Conservation (phyloP, 2,113 vertebrate species). For the Mobula birostris region DNA sequence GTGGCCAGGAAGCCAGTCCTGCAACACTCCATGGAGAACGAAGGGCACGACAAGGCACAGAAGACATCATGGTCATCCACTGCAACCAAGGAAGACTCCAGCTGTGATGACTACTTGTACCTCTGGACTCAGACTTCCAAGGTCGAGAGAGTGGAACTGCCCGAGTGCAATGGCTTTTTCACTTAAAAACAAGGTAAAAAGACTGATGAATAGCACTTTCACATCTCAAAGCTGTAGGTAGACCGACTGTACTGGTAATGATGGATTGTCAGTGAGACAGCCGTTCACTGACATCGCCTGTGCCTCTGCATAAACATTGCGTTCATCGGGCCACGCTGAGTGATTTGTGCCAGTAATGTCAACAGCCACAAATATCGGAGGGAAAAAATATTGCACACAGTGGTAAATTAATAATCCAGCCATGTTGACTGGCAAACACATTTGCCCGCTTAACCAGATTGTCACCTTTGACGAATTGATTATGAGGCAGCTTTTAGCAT, state of each 20-base stretch:
- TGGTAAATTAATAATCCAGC: constrained; percentile 21
- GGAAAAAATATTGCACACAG: neutral
- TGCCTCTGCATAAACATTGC: neutral
- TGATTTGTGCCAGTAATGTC: constrained; percentile 29
- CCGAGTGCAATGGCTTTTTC: no score
- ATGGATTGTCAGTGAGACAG: constrained; percentile 22
- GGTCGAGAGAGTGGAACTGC: no score
- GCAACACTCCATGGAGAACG: no score
- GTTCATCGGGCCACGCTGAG: neutral
- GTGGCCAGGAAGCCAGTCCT: no score
- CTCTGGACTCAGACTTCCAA: no score
- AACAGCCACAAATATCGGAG: neutral
- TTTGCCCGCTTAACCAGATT: constrained; percentile 9
- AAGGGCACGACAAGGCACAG: no score
- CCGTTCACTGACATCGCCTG: neutral
- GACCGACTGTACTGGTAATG: neutral
- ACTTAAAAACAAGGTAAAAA: neutral
- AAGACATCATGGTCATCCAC: no score
- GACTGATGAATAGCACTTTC: neutral
- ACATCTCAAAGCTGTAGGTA: neutral
- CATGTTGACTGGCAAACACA: neutral
- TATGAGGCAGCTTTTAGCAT: constrained; percentile 14
- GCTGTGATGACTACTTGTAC: no score
- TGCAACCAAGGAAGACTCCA: no score
- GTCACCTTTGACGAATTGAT: neutral